Evolutionary conservation across 2,113 vertebrate genomes (phyloP), one percentile per base, ranked within the genome.

Genomic region (Melanostigma gelatinosum): DNA sequence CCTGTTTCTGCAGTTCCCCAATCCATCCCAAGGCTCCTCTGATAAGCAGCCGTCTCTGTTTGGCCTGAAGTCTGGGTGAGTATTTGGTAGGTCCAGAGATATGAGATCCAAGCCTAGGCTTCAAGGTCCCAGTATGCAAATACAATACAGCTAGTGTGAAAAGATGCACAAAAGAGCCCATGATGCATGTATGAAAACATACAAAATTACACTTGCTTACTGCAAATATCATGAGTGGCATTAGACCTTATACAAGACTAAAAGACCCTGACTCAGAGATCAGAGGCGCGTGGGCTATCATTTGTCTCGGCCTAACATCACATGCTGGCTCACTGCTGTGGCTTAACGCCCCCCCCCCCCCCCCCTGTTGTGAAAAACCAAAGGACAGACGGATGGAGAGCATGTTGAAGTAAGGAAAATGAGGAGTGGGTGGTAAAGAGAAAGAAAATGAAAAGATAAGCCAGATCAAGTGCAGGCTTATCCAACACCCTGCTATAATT

Each of bases 1-100:
- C 68, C 76, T 85, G 65, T 77, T 88, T 82, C 57, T 80, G 78
- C 79, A 69, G 76, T 73, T 73, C 22, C 29, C 54, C 78, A 75
- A 88, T 84, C 82, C 79, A 83, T 90, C 79, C 85, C 76, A 84
- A 75, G 84, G 79, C 92, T 81, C 38, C 72, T 57, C 75, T 81
- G 79, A 87, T 91, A 90, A 94, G 92, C 75, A 90, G 79, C 79
- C 57, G 61, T 79, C 83, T 86, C 87, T 87, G 65, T 89, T 88
- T 89, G 84, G 89, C 83, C 86, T 32, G 44, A 72, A 75, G 87
- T 83, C 73, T 81, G 73, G 60, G 64, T 81, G 82, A 81, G 89
- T 83, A 91, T 87, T 27, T 80, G 79, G 29, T 72, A 42, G 58
- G 82, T 82, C 61, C 72, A 79, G 70, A 83, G 74, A 90, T 86